phyloP scores from a whole-genome alignment of 2,113 vertebrate species.

The Neodontobutis hainanensis region DNA sequence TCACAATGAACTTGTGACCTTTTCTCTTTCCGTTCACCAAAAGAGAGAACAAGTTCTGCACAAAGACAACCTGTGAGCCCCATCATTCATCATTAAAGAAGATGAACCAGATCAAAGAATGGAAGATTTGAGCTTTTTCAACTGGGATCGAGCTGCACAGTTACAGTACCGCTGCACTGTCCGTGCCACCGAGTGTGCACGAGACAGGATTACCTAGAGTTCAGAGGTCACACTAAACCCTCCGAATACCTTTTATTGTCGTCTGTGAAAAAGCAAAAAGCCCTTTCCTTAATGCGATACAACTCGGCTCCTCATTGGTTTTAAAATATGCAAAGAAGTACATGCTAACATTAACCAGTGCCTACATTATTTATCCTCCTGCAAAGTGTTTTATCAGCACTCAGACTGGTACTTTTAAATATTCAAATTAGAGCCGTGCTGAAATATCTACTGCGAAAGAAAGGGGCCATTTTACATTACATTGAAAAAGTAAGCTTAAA shows the following conservation, averaged over 20 bases:
- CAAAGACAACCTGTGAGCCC: conserved; percentile 46
- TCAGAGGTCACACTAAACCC: conserved; percentile 70
- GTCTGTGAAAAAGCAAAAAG: conserved; percentile 56
- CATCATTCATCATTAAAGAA: conserved; percentile 46
- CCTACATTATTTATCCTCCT: conserved; percentile 74
- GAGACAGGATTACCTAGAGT: conserved; percentile 67
- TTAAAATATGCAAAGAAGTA: conserved; percentile 80
- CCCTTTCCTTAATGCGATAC: conserved; percentile 61
- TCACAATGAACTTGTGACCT: conserved; percentile 21
- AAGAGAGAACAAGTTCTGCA: conserved; percentile 28
- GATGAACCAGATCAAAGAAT: conserved; percentile 45
- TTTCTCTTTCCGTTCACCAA: conserved; percentile 8
- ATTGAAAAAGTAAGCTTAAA: conserved; percentile 49
- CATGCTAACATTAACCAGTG: conserved; percentile 70
- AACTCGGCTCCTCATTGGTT: conserved; percentile 53
- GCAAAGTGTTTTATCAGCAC: conserved; percentile 75
- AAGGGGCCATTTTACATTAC: conserved; percentile 36
- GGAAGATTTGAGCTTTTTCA: conserved; percentile 42
- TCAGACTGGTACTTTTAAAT: conserved; percentile 63
- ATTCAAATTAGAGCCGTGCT: conserved; percentile 64
- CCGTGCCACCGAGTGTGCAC: conserved; percentile 38
- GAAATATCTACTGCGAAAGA: conserved; percentile 46
- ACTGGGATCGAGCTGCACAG: conserved; percentile 36
- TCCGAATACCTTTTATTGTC: conserved; percentile 60
- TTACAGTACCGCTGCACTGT: conserved; percentile 33